Evolutionary conservation across 2,113 vertebrate genomes (phyloP).

Genomic region (Lepisosteus osseus): DNA sequence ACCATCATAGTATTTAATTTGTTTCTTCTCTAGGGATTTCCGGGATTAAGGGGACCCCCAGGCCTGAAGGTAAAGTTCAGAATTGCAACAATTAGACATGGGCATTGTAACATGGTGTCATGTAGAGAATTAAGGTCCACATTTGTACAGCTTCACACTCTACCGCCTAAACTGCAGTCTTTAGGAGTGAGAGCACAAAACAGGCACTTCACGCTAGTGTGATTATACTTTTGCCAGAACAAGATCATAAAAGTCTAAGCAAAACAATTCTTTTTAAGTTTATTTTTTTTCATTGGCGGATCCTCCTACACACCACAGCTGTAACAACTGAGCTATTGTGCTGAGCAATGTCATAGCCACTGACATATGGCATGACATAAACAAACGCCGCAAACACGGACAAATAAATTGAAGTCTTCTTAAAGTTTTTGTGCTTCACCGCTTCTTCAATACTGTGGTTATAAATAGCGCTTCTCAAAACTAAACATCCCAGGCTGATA

Average conservation of each 20-base stretch:
- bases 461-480: no score
- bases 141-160: background rate
- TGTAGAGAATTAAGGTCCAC: no score
- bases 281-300: background rate
- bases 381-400: no score
- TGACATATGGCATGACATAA: no score
- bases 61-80: constrained; percentile 28
- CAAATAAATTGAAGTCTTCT: no score
- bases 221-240: background rate
- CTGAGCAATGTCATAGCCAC: no score
- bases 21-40: constrained; percentile 26
- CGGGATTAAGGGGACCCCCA: constrained; percentile 25
- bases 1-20: background rate
- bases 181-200: background rate
- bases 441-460: no score
- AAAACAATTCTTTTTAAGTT: background rate
- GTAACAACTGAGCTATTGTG: no score
- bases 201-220: no score
- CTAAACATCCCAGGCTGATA: background rate
- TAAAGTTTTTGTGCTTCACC: no score
- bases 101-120: background rate
- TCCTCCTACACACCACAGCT: no score
- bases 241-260: background rate
- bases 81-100: background rate
- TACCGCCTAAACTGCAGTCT: background rate